Evolutionary conservation across 1,140 invertebrate species (phyloP).

Genomic region (Drosophila virilis): DNA sequence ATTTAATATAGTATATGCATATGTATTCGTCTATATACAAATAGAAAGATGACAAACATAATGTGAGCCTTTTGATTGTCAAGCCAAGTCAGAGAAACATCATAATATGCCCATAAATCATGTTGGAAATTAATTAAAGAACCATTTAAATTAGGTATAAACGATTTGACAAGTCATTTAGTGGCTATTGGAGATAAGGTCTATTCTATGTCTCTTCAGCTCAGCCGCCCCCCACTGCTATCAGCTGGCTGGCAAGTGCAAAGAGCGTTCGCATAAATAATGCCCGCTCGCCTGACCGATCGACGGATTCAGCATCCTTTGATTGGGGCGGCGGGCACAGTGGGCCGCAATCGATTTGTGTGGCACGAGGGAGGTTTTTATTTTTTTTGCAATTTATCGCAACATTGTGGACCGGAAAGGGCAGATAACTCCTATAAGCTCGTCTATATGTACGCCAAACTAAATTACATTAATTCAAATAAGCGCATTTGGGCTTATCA

Average conservation of each 20-base stretch:
- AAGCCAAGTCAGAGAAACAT: constrained; percentile 35
- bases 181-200: constrained; percentile 39
- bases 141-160: constrained; percentile 56
- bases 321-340: constrained; percentile 1
- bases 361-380: background rate
- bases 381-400: background rate
- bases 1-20: background rate
- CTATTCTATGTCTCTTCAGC: background rate
- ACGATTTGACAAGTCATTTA: constrained; percentile 52
- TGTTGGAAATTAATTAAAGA: constrained; percentile 72
- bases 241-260: constrained; percentile 22
- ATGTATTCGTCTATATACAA: background rate
- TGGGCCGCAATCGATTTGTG: constrained; percentile 9
- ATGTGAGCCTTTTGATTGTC: constrained; percentile 5
- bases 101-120: constrained; percentile 71
- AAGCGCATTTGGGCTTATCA: constrained; percentile 36
- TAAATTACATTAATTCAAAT: constrained; percentile 16
- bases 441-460: background rate
- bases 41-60: background rate
- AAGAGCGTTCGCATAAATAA: constrained; percentile 45
- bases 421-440: constrained; percentile 10
- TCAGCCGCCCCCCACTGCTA: background rate
- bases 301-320: constrained; percentile 35
- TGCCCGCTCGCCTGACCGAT: constrained; percentile 11
- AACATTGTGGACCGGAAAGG: constrained; percentile 26